Conservation (phyloP, 2,797 vertebrate species). For the Brotula barbata region DNA sequence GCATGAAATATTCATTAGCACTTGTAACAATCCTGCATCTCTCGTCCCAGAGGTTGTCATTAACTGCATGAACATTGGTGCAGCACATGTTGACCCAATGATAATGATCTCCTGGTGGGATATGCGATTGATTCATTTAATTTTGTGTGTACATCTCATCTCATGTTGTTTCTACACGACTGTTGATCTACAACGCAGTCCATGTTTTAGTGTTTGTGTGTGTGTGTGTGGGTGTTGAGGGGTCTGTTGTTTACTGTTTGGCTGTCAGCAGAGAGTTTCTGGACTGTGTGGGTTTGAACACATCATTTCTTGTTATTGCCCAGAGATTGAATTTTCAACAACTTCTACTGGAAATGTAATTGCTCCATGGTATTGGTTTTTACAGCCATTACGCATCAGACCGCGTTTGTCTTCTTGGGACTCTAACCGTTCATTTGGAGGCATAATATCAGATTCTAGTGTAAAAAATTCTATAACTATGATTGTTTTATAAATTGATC, state of each 20-base stretch:
- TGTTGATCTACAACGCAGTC: slow-evolving; percentile 3
- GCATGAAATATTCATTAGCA: slow-evolving; percentile 59
- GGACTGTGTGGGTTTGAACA: slow-evolving; percentile 53
- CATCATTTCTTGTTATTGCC: slow-evolving; percentile 22
- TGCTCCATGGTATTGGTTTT: background rate
- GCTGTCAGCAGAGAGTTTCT: slow-evolving; percentile 47
- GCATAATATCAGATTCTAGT: background rate
- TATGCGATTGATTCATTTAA: slow-evolving; percentile 39
- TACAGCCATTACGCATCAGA: background rate
- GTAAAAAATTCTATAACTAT: too few species aligned
- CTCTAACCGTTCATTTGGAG: slow-evolving; percentile 7
- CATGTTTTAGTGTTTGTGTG: slow-evolving; percentile 23
- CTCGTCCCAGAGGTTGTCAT: slow-evolving; percentile 36
- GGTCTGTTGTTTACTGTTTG: slow-evolving; percentile 47
- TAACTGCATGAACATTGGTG: slow-evolving; percentile 31
- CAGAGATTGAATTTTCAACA: slow-evolving; percentile 26
- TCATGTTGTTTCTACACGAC: slow-evolving; percentile 12
- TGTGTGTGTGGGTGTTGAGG: slow-evolving; percentile 27
- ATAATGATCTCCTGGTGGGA: slow-evolving; percentile 45
- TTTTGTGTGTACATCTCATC: slow-evolving; percentile 31
- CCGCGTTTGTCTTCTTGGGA: slow-evolving; percentile 1
- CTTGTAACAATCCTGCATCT: slow-evolving; percentile 25
- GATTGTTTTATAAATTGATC: too few species aligned
- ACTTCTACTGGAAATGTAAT: slow-evolving; percentile 11
- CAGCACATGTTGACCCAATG: slow-evolving; percentile 43